Evolutionary conservation across 1,140 invertebrate genomes (phyloP), one percentile per base, ranked within the genome.

Genomic region (Pinna nobilis): DNA sequence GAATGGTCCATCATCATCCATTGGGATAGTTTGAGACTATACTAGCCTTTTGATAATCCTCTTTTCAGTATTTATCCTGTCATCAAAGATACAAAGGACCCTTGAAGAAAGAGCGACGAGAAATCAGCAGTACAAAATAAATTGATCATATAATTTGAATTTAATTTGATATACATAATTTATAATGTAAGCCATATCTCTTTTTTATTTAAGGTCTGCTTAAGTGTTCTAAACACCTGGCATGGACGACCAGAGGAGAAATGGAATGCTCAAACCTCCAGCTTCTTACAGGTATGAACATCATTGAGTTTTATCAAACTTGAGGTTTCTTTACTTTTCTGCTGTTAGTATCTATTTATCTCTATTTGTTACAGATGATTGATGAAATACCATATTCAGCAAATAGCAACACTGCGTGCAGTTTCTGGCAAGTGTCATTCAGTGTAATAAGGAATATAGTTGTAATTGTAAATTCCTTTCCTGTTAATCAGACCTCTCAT

Each of bases 161-260:
- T n/a, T 9, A 11, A 44, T 44, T n/a, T 11, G 39, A 44, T 44
- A 44, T 44, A 44, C 9, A 44, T 9, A 44, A 44, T 44, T 44
- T 44, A n/a, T 6, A 33, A 32, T 9, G 5, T 1, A 51, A 25
- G 23, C 1, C 3, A 51, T 6, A n/a, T 51, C 30, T 9, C 20
- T 20, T 33, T 32, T 44, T 30, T 63, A 76, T 66, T 75, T 0
- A 59, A 88, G 87, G 97, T 98, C 60, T 98, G 97, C 88, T 93
- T 98, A 79, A 97, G 96, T 79, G 95, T 98, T 70, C 90, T 98
- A 28, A 98, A 98, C 88, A 99, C 97, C 0, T 99, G 97, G 97
- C 97, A 99, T 89, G 97, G 97, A 5, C 91, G 97, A 70, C 97
- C 97, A n/a, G 97, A 98, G 89, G 97, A 99, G 87, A 97, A 98